Conservation (phyloP, 2,888 invertebrate species). For the Parapristionchus giblindavisi region DNA sequence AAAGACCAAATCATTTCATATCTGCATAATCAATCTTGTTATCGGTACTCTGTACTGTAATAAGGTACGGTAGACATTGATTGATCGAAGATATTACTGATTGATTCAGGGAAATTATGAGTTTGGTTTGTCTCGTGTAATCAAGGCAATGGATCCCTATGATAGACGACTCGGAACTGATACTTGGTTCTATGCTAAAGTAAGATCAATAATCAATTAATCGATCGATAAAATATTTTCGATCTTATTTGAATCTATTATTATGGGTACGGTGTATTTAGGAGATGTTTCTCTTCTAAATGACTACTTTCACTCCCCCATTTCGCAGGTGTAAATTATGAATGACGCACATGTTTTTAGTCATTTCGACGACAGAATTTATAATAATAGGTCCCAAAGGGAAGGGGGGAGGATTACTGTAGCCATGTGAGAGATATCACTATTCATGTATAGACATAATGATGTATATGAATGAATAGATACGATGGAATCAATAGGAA, state of each 20-base stretch:
- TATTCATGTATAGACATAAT: too few species aligned
- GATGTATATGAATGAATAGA: too few species aligned
- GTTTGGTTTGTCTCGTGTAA: conserved; percentile 95
- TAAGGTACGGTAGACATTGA: conserved; percentile 73
- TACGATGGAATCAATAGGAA: too few species aligned
- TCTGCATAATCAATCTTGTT: conserved; percentile 97
- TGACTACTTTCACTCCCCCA: too few species aligned
- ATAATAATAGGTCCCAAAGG: too few species aligned
- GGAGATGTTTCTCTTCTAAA: too few species aligned
- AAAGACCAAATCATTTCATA: conserved; percentile 87
- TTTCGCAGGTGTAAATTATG: too few species aligned
- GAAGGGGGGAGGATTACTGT: too few species aligned
- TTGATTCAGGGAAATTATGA: conserved; percentile 85
- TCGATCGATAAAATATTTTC: neutral
- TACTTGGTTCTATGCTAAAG: conserved; percentile 79
- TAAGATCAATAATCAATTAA: conserved; percentile 2
- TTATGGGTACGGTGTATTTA: too few species aligned
- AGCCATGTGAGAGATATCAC: too few species aligned
- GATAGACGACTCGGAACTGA: conserved; percentile 94
- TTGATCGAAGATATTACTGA: neutral
- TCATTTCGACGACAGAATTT: too few species aligned
- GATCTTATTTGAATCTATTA: neutral
- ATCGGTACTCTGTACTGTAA: conserved; percentile 98
- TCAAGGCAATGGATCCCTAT: conserved; percentile 93
- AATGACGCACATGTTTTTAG: too few species aligned